Conservation (phyloP, 1,140 invertebrate species). For the Drosophila obscura region DNA sequence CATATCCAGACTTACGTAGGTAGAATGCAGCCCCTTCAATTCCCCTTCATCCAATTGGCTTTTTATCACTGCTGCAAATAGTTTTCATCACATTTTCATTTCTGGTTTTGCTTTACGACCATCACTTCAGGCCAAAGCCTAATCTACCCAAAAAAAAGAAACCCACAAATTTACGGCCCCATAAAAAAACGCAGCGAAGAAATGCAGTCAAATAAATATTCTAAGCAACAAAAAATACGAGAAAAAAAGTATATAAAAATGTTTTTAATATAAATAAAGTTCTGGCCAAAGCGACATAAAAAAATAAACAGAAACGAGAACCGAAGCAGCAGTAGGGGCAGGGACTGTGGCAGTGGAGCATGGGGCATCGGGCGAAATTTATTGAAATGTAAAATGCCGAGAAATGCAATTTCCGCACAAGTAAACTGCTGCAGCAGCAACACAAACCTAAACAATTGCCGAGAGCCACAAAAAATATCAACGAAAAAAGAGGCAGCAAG, state of each 20-base stretch:
- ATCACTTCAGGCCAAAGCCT: background rate
- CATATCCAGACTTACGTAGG: background rate
- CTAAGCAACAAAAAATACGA: conserved; percentile 12
- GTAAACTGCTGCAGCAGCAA: conserved; percentile 42
- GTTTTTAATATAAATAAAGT: conserved; percentile 71
- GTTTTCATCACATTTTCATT: too few relatives aligned
- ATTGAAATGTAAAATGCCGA: conserved; percentile 78
- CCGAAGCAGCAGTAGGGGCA: too few relatives aligned
- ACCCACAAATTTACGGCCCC: conserved; percentile 41
- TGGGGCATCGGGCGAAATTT: conserved; percentile 55
- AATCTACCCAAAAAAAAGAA: background rate
- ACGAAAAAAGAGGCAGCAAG: conserved; percentile 34
- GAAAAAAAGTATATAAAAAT: conserved; percentile 10
- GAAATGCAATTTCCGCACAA: conserved; percentile 76
- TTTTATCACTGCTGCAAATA: too few relatives aligned
- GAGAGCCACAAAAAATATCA: conserved; percentile 45
- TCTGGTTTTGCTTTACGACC: too few relatives aligned
- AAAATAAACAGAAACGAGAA: conserved; percentile 16
- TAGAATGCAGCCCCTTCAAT: too few relatives aligned
- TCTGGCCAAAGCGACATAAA: conserved; percentile 54
- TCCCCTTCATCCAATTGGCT: too few relatives aligned
- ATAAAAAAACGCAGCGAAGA: conserved; percentile 37
- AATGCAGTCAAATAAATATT: conserved; percentile 49
- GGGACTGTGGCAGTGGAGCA: background rate
- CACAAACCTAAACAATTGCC: conserved; percentile 48